Evolutionary conservation across 2,113 vertebrate species (phyloP).

Genomic region (Thalassarche chlororhynchos): DNA sequence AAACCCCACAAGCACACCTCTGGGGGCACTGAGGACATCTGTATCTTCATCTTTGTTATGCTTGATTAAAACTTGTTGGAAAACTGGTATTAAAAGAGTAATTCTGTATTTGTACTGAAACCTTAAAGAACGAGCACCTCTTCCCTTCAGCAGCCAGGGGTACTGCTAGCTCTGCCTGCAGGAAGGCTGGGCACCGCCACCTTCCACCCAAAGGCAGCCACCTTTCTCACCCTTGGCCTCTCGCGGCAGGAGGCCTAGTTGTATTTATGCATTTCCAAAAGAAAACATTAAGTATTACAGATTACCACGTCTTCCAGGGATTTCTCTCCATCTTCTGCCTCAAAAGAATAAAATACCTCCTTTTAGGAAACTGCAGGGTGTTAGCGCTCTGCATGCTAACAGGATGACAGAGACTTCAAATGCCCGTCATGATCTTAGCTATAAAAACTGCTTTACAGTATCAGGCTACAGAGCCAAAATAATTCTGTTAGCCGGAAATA

Average conservation of each 20-base stretch:
- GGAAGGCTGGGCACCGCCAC: background rate
- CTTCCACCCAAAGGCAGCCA: background rate
- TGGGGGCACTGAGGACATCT: background rate
- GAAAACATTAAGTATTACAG: background rate
- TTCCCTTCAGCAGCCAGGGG: background rate
- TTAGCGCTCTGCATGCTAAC: background rate
- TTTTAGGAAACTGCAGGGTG: background rate
- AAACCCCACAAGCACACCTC: background rate
- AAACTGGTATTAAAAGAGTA: background rate
- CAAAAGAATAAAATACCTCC: background rate
- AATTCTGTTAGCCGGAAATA: background rate
- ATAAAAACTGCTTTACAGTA: background rate
- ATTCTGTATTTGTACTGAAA: background rate
- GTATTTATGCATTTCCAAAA: background rate
- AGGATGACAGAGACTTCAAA: background rate
- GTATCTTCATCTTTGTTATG: background rate
- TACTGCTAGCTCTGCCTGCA: background rate
- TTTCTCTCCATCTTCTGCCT: background rate
- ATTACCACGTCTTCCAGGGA: background rate
- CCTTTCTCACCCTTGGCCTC: background rate
- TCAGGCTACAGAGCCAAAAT: background rate
- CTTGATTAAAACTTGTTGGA: background rate
- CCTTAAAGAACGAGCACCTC: background rate
- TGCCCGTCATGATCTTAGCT: background rate
- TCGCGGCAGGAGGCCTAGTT: accelerated